Conservation (phyloP, 2,888 invertebrate genomes). For the Apamea crenata region DNA sequence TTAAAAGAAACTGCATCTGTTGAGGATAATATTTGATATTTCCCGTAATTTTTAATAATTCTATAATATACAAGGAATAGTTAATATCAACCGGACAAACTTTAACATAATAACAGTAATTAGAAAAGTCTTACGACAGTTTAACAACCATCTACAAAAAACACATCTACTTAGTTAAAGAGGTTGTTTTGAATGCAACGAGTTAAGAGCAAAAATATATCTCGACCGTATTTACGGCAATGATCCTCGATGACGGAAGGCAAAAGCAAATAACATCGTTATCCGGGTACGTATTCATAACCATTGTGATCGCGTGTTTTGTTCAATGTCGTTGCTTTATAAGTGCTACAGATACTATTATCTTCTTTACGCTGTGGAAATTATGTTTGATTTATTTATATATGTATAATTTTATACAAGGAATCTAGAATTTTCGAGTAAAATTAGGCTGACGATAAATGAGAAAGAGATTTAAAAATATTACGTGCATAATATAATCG, state of each 20-base stretch:
- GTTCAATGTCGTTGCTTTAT: constrained; percentile 84
- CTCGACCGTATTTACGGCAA: constrained; percentile 68
- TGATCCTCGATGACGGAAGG: constrained; percentile 84
- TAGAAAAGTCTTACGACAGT: not conserved
- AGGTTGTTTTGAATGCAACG: constrained; percentile 4
- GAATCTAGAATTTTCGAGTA: not conserved
- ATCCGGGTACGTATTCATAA: constrained; percentile 84
- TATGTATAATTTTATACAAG: constrained; percentile 2
- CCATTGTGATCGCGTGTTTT: constrained; percentile 83
- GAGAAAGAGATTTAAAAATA: not conserved
- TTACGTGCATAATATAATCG: not conserved
- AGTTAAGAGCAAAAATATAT: constrained; percentile 18
- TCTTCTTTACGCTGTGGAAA: constrained; percentile 49
- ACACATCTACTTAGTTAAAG: not conserved
- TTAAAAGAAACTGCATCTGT: not conserved
- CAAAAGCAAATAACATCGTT: constrained; percentile 85
- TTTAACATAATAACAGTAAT: not conserved
- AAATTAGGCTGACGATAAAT: not conserved
- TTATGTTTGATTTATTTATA: constrained; percentile 29
- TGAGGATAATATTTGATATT: not conserved
- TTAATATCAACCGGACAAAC: not conserved
- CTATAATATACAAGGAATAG: not conserved
- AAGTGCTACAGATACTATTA: constrained; percentile 62
- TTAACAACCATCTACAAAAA: not conserved
- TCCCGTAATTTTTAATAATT: not conserved